Evolutionary conservation across 1,140 invertebrate genomes (phyloP).

Genomic region (Drosophila virilis): DNA sequence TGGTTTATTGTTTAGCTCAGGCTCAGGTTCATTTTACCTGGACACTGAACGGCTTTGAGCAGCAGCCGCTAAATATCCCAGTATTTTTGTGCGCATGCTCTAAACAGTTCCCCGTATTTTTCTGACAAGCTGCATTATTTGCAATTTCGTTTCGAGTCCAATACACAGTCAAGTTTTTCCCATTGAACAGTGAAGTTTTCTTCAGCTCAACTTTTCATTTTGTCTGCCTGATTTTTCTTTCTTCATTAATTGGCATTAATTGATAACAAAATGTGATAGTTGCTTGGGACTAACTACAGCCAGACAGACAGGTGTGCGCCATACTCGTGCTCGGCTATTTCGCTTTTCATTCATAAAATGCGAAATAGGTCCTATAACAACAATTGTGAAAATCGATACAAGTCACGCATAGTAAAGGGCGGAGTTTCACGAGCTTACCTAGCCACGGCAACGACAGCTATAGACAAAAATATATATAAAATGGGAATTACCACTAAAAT

Average conservation of each 20-base stretch:
- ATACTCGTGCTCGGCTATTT: background rate
- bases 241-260: slow-evolving; percentile 44
- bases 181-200: slow-evolving; percentile 40
- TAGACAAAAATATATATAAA: too few species aligned
- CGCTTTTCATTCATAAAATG: slow-evolving; percentile 33
- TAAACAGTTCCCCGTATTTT: slow-evolving; percentile 36
- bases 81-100: slow-evolving; percentile 48
- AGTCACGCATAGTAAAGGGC: slow-evolving; percentile 9
- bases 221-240: background rate
- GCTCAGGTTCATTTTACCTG: slow-evolving; percentile 49
- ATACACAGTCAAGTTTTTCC: slow-evolving; percentile 52
- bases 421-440: background rate
- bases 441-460: too few species aligned
- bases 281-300: background rate
- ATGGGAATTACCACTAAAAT: too few species aligned
- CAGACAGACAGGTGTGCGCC: slow-evolving; percentile 41
- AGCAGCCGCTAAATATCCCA: slow-evolving; percentile 24
- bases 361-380: background rate
- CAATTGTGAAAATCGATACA: slow-evolving; percentile 55
- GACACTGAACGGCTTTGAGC: slow-evolving; percentile 62
- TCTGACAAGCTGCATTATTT: slow-evolving; percentile 1
- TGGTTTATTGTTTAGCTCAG: background rate
- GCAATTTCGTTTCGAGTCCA: background rate
- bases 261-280: slow-evolving; percentile 61
- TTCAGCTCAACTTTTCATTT: slow-evolving; percentile 12